Evolutionary conservation across 2,888 invertebrate genomes (phyloP).

Genomic region (Tachystola acroxantha): DNA sequence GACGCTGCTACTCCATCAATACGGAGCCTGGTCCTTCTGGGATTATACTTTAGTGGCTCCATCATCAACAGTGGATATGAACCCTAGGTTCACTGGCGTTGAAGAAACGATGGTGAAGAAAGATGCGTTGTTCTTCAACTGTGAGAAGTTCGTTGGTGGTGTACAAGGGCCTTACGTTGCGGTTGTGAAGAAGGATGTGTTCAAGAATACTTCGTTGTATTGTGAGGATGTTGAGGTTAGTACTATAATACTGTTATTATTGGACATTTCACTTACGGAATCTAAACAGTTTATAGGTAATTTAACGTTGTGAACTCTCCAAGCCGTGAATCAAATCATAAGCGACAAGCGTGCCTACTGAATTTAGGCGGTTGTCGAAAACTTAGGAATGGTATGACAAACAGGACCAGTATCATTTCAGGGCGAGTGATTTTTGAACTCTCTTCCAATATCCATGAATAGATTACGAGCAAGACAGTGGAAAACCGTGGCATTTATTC

Average conservation of each 20-base stretch:
- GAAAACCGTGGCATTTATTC: too few species aligned
- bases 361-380: too few species aligned
- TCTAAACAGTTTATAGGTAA: too few species aligned
- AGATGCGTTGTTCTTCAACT: slow-evolving; percentile 93
- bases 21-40: slow-evolving; percentile 92
- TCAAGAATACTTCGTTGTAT: slow-evolving; percentile 58
- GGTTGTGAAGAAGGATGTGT: slow-evolving; percentile 72
- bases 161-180: slow-evolving; percentile 88
- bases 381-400: too few species aligned
- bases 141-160: slow-evolving; percentile 94
- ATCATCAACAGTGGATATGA: slow-evolving; percentile 89
- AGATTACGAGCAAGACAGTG: too few species aligned
- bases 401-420: too few species aligned
- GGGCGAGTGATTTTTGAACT: too few species aligned
- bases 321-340: too few species aligned
- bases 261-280: too few species aligned
- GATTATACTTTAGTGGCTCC: slow-evolving; percentile 93
- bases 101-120: slow-evolving; percentile 87
- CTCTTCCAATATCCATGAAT: too few species aligned
- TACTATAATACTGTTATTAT: not conserved
- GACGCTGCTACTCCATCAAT: slow-evolving; percentile 87
- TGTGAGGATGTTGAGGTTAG: slow-evolving; percentile 69
- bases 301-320: too few species aligned
- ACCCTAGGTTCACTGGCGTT: slow-evolving; percentile 83
- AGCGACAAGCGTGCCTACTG: too few species aligned